Conservation (phyloP, 2,113 vertebrate genomes). For the Oophaga pumilio region DNA sequence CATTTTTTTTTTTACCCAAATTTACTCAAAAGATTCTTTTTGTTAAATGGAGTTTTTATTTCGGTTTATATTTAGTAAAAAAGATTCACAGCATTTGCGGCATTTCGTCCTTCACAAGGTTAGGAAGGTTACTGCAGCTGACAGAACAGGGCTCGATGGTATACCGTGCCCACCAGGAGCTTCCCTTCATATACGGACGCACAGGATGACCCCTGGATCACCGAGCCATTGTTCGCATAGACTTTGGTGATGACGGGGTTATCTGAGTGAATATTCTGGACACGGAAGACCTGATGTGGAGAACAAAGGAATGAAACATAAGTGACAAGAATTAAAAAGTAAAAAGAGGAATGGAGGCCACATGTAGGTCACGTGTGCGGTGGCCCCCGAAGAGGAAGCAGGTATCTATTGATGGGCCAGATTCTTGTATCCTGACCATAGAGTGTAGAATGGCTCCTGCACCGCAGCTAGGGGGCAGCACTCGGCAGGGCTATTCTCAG, state of each 20-base stretch:
- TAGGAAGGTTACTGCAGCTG: slow-evolving; percentile 65
- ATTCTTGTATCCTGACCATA: no score
- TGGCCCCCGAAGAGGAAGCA: no score
- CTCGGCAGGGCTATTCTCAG: no score
- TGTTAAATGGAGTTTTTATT: not conserved
- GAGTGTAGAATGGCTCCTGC: not conserved
- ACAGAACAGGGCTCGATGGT: slow-evolving; percentile 86
- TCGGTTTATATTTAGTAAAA: not conserved
- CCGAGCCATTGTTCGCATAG: slow-evolving; percentile 80
- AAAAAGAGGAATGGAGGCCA: not conserved
- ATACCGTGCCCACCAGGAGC: slow-evolving; percentile 86
- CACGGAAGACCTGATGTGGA: slow-evolving; percentile 76
- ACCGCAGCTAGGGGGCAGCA: not conserved
- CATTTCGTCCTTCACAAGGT: not conserved
- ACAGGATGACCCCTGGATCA: slow-evolving; percentile 83
- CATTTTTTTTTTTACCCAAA: not conserved
- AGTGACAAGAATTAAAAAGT: no score
- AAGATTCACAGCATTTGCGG: not conserved
- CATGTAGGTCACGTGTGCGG: not conserved
- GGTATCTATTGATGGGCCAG: no score
- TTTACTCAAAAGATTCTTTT: not conserved
- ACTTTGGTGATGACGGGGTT: slow-evolving; percentile 80
- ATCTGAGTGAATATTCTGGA: slow-evolving; percentile 85
- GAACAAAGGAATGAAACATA: not conserved
- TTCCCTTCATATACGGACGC: slow-evolving; percentile 75